Evolutionary conservation across 2,888 invertebrate species (phyloP).

Genomic region (Auanema freiburgensis): DNA sequence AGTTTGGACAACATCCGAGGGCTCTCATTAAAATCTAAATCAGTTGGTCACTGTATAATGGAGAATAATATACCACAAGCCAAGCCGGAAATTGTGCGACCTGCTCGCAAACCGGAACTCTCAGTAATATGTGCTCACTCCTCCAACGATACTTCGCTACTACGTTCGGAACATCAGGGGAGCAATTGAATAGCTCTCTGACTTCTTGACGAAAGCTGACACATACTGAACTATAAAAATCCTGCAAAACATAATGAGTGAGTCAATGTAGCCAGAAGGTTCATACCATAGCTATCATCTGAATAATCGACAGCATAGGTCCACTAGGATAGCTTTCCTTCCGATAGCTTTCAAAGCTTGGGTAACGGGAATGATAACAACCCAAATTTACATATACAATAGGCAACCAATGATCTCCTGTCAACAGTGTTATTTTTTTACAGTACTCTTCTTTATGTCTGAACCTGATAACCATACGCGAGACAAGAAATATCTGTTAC

Average conservation of each 20-base stretch:
- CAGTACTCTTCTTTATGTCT: too few species aligned
- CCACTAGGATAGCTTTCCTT: too few species aligned
- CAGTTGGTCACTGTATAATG: background rate
- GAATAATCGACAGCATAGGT: too few species aligned
- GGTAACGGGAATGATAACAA: too few species aligned
- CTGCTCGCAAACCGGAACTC: conserved; percentile 8
- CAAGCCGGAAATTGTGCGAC: conserved; percentile 12
- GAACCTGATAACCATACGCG: too few species aligned
- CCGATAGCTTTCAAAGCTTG: too few species aligned
- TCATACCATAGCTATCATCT: too few species aligned
- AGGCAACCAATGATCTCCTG: too few species aligned
- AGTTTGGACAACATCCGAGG: conserved; percentile 17
- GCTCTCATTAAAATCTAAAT: conserved; percentile 10
- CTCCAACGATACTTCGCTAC: conserved; percentile 9
- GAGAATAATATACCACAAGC: conserved; percentile 7
- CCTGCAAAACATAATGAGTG: conserved; percentile 12
- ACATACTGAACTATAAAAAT: conserved; percentile 13
- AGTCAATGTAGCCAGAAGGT: too few species aligned
- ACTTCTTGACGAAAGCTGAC: conserved; percentile 2
- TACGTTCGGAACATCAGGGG: conserved; percentile 5
- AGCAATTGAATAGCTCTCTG: conserved; percentile 1
- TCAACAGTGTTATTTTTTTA: too few species aligned
- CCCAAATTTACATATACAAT: too few species aligned
- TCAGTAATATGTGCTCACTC: conserved; percentile 5
- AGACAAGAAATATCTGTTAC: too few species aligned